A percentile compares a stretch with the other conserved stretches of the same genome.
These are phyloP conservation scores for Pediacus dermestoides DNA, from an alignment of 2,888 invertebrate genomes.

Conservation along the genomic window DNA sequence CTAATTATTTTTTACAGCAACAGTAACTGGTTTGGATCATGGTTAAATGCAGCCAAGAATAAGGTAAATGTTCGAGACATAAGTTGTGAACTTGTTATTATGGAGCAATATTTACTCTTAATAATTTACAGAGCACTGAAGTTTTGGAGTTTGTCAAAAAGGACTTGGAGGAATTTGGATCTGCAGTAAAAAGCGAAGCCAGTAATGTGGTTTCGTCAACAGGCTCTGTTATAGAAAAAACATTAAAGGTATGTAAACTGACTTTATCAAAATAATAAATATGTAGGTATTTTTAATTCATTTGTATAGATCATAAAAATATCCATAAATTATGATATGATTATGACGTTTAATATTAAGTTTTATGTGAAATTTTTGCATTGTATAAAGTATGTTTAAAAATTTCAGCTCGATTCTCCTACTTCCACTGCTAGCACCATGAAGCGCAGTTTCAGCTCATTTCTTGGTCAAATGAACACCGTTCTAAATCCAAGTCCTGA, in stretches of 20 bases:
- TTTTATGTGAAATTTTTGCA: constrained; percentile 7
- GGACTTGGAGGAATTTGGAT: constrained; percentile 71
- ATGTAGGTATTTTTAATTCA: too few relatives aligned
- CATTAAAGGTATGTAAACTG: constrained; percentile 52
- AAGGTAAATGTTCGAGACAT: constrained; percentile 40
- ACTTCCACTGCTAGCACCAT: constrained; percentile 69
- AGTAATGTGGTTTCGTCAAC: constrained; percentile 63
- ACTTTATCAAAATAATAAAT: too few relatives aligned
- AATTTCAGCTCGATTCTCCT: constrained; percentile 64
- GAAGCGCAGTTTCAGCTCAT: constrained; percentile 69
- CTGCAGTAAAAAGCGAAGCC: constrained; percentile 68
- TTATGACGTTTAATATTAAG: too few relatives aligned
- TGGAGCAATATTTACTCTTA: neutral
- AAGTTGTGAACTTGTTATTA: too few relatives aligned
- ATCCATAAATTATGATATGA: too few relatives aligned
- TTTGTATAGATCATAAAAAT: neutral
- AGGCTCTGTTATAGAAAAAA: constrained; percentile 65
- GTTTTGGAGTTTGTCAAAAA: constrained; percentile 74
- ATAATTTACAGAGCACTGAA: constrained; percentile 59
- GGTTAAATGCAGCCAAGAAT: constrained; percentile 49
- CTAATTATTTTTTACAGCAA: constrained; percentile 29
- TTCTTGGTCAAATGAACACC: constrained; percentile 68
- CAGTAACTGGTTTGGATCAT: constrained; percentile 48
- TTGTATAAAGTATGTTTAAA: too few relatives aligned
- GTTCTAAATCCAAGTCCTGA: constrained; percentile 65